phyloP scores from a whole-genome alignment of 1,140 invertebrate species.

The Drosophila lowei region DNA sequence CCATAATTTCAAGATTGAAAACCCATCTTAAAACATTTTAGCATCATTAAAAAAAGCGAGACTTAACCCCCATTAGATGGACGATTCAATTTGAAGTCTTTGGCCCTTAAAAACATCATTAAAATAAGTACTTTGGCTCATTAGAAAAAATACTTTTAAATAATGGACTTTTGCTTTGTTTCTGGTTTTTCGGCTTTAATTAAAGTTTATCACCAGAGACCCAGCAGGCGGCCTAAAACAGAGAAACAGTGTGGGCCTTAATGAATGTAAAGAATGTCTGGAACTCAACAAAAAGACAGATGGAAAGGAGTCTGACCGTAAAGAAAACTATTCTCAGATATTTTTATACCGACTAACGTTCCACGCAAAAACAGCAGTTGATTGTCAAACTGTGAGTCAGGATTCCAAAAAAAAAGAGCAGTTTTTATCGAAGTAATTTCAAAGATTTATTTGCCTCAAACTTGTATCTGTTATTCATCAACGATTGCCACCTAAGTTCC shows the following conservation, averaged over 20 bases:
- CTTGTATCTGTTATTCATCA: background rate
- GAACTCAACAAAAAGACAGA: background rate
- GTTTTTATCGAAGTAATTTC: background rate
- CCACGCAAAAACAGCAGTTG: too few species aligned
- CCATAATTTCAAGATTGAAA: background rate
- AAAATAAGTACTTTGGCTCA: slow-evolving; percentile 33
- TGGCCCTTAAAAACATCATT: slow-evolving; percentile 10
- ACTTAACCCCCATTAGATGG: background rate
- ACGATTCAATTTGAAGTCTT: slow-evolving; percentile 6
- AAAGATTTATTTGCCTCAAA: background rate
- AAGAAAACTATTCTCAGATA: too few species aligned
- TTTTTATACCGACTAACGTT: too few species aligned
- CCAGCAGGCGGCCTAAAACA: background rate
- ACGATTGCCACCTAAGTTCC: background rate
- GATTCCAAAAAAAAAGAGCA: too few species aligned
- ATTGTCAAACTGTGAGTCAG: too few species aligned
- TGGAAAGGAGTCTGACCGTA: background rate
- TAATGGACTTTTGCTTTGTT: slow-evolving; percentile 2
- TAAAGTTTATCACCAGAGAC: slow-evolving; percentile 4
- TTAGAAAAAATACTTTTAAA: slow-evolving; percentile 13
- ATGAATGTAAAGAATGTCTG: background rate
- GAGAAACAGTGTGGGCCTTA: background rate
- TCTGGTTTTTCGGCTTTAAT: background rate
- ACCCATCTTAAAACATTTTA: background rate
- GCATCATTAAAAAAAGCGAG: slow-evolving; percentile 16